Evolutionary conservation across 2,888 invertebrate genomes (phyloP).

Genomic region (Eupithecia exiguata): DNA sequence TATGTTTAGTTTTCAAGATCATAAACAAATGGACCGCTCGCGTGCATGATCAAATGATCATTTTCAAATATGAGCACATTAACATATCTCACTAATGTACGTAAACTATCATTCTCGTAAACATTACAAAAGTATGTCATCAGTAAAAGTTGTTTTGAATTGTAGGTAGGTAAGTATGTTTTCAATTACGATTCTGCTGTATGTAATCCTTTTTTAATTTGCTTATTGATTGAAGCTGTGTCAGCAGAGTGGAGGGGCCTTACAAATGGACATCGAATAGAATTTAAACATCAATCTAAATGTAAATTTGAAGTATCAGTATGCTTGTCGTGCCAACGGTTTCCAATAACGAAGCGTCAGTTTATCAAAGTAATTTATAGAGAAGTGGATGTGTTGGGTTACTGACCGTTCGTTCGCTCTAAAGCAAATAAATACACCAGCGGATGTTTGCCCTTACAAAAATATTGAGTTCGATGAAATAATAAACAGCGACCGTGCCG

Average conservation of each 20-base stretch:
- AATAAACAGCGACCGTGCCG: conserved; percentile 38
- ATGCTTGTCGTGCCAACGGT: conserved; percentile 35
- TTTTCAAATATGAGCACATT: neutral
- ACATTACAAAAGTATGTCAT: neutral
- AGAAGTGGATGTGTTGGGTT: conserved; percentile 46
- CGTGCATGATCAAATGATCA: neutral
- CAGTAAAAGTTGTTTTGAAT: conserved; percentile 1
- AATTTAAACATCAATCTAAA: conserved; percentile 34
- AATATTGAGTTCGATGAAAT: conserved; percentile 43
- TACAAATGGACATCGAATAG: conserved; percentile 24
- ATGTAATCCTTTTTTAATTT: conserved; percentile 28
- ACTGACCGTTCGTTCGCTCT: conserved; percentile 50
- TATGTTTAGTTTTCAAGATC: neutral
- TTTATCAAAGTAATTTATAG: conserved; percentile 52
- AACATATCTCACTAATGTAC: neutral
- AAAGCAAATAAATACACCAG: conserved; percentile 50
- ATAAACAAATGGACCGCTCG: neutral
- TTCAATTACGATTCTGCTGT: conserved; percentile 18
- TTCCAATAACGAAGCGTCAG: conserved; percentile 35
- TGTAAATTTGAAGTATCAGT: conserved; percentile 37
- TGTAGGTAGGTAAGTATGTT: neutral
- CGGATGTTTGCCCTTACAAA: conserved; percentile 50
- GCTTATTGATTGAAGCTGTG: conserved; percentile 16
- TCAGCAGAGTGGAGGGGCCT: neutral
- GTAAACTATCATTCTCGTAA: neutral